Percentiles rank a stretch among this genome's conserved stretches.
These are phyloP conservation scores for Trissolcus basalis DNA, from an alignment of 1,140 invertebrate genomes.

Conservation along the genomic window DNA sequence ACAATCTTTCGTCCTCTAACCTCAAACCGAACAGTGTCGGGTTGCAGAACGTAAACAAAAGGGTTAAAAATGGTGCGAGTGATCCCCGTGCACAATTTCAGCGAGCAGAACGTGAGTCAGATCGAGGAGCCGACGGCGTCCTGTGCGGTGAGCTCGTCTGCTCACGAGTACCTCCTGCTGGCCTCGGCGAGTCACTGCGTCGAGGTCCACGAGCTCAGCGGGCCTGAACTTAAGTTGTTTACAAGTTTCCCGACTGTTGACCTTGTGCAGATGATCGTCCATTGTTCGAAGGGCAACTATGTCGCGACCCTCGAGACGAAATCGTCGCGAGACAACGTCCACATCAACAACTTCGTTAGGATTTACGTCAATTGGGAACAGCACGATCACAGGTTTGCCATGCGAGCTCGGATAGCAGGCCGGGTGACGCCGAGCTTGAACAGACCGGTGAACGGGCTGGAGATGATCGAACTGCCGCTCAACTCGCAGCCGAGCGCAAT, in stretches of 20 bases:
- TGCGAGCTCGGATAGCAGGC: constrained; percentile 83
- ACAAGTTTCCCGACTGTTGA: constrained; percentile 81
- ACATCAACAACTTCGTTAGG: constrained; percentile 78
- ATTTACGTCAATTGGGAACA: constrained; percentile 81
- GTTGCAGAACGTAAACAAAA: neutral
- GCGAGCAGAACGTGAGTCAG: constrained; percentile 80
- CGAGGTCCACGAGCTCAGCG: constrained; percentile 79
- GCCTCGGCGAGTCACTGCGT: constrained; percentile 79
- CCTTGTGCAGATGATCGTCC: constrained; percentile 78
- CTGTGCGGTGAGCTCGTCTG: constrained; percentile 73
- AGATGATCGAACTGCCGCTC: constrained; percentile 83
- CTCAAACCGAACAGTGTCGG: neutral
- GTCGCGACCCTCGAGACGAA: constrained; percentile 81
- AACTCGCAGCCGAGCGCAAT: constrained; percentile 77
- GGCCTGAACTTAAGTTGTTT: constrained; percentile 73
- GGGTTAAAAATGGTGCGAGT: constrained; percentile 80
- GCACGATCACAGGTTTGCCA: constrained; percentile 77
- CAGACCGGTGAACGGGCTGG: constrained; percentile 77
- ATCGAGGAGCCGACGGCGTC: constrained; percentile 81
- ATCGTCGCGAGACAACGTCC: constrained; percentile 75
- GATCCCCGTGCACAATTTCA: constrained; percentile 83
- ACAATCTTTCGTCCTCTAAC: neutral
- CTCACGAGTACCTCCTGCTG: constrained; percentile 76
- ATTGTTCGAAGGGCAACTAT: constrained; percentile 80
- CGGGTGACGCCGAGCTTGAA: constrained; percentile 80